A percentile compares a stretch with the other conserved stretches of the same genome.
phyloP scores from a whole-genome alignment of 2,113 vertebrate species.

The Trogon surrucura region DNA sequence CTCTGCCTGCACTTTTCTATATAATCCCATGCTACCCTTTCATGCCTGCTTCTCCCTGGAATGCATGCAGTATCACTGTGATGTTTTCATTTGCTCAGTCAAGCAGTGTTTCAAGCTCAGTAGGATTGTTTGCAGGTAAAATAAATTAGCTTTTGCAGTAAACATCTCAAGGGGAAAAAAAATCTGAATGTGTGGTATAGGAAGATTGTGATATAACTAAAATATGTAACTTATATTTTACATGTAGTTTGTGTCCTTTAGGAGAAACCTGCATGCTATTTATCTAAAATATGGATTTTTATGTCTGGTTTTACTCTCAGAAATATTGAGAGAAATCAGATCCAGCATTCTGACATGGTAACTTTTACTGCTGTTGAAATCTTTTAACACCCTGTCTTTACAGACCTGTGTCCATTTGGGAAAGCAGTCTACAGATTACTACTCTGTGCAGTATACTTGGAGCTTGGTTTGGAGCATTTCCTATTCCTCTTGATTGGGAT shows the following conservation, averaged over 20 bases:
- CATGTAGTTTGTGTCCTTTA: background rate
- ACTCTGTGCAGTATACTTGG: conserved; percentile 86
- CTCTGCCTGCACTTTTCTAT: background rate
- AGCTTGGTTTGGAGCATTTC: conserved; percentile 93
- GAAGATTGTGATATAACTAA: background rate
- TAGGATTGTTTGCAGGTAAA: background rate
- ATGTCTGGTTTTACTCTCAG: background rate
- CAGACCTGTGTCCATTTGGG: conserved; percentile 93
- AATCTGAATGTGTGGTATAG: background rate
- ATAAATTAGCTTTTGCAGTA: background rate
- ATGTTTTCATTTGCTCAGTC: background rate
- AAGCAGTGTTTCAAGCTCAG: background rate
- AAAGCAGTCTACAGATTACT: conserved; percentile 93
- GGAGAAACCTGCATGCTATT: background rate
- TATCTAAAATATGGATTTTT: background rate
- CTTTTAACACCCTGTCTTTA: background rate
- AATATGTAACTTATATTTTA: background rate
- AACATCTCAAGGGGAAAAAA: background rate
- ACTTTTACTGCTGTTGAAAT: background rate
- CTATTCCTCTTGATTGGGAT: conserved; percentile 97
- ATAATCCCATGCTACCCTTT: background rate
- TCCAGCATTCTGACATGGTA: background rate
- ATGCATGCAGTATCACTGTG: background rate
- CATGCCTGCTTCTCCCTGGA: background rate
- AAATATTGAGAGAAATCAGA: background rate